Evolutionary conservation across 2,888 invertebrate species (phyloP).

Genomic region (Gonocerus acuteangulatus): DNA sequence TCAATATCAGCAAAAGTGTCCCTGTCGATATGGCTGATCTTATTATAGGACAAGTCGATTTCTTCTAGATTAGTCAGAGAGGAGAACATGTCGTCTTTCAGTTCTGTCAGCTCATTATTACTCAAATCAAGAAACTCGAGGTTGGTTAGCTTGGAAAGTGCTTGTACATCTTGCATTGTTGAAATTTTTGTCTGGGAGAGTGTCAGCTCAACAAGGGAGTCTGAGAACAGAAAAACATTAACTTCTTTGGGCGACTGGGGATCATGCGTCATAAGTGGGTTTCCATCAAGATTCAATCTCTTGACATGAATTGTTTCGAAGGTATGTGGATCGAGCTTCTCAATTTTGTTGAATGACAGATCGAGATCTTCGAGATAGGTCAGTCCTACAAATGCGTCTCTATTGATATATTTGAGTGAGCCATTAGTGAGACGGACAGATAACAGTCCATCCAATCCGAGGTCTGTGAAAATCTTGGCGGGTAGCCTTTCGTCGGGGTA

Average conservation of each 20-base stretch:
- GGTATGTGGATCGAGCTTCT: constrained; percentile 49
- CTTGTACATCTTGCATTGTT: constrained; percentile 44
- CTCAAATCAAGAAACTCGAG: constrained; percentile 59
- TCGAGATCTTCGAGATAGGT: constrained; percentile 29
- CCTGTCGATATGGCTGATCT: constrained; percentile 54
- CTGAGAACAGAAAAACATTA: constrained; percentile 49
- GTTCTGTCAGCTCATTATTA: constrained; percentile 56
- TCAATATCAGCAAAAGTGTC: constrained; percentile 59
- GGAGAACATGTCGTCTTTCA: constrained; percentile 54
- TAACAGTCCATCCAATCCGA: constrained; percentile 57
- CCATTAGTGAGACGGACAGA: constrained; percentile 63
- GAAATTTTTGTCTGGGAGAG: constrained; percentile 59
- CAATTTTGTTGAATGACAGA: constrained; percentile 26
- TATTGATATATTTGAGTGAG: constrained; percentile 41
- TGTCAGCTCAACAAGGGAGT: constrained; percentile 61
- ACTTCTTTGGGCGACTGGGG: background rate
- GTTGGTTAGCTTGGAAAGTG: constrained; percentile 57
- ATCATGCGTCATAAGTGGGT: constrained; percentile 44
- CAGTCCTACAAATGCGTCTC: constrained; percentile 28
- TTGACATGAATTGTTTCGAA: constrained; percentile 60
- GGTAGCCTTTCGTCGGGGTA: constrained; percentile 44
- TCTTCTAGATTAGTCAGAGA: constrained; percentile 51
- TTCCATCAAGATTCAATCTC: constrained; percentile 58
- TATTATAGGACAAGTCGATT: constrained; percentile 63
- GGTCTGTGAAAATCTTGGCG: constrained; percentile 53